Conservation (phyloP, 2,797 vertebrate genomes). For the Crenichthys baileyi region DNA sequence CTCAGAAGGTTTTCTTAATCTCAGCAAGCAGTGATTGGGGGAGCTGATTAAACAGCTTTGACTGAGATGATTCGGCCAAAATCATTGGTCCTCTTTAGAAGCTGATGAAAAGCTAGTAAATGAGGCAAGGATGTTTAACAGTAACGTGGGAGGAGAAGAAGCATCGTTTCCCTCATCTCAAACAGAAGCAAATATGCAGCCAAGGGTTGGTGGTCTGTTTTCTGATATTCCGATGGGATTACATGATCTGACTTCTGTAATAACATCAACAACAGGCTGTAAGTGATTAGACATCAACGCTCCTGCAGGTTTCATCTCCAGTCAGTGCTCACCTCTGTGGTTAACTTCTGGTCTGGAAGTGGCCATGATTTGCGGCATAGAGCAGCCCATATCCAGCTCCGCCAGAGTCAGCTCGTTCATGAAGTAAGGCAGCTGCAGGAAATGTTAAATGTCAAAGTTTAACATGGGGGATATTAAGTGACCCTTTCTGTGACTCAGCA, state of each 20-base stretch:
- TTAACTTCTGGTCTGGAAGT: conserved; percentile 83
- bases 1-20: conserved; percentile 38
- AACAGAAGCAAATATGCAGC: conserved; percentile 15
- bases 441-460: neutral
- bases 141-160: neutral
- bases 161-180: too few species aligned
- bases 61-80: conserved; percentile 52
- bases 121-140: conserved; percentile 39
- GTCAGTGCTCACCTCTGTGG: conserved; percentile 78
- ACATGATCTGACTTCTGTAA: conserved; percentile 63
- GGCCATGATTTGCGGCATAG: conserved; percentile 82
- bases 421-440: conserved; percentile 88
- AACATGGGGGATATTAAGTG: neutral
- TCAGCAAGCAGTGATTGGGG: conserved; percentile 35
- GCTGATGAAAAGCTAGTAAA: conserved; percentile 35
- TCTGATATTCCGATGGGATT: conserved; percentile 68
- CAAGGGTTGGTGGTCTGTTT: conserved; percentile 30
- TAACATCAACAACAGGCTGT: conserved; percentile 31
- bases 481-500: neutral
- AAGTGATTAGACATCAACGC: neutral
- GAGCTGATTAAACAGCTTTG: conserved; percentile 61
- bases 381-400: conserved; percentile 89
- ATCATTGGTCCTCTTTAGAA: conserved; percentile 49
- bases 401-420: conserved; percentile 90
- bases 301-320: neutral